Evolutionary conservation across 2,113 vertebrate genomes (phyloP), one percentile per base, ranked within the genome.

Genomic region (Carassius auratus): DNA sequence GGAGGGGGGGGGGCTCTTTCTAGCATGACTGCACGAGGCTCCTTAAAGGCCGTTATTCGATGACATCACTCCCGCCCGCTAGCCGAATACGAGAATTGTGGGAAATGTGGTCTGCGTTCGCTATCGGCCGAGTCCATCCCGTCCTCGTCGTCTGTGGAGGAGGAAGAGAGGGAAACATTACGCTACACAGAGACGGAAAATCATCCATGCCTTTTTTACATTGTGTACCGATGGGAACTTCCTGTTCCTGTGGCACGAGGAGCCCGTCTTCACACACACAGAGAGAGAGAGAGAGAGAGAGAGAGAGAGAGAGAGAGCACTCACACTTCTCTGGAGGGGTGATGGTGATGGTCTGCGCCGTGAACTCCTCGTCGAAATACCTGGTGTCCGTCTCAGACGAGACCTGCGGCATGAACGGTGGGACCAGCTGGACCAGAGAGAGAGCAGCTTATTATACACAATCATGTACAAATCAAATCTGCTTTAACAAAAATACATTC

Each of bases 11-110:
- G 62, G 26, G 89, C 92, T 93, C 92, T 91, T 90, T 90, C 92
- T 94, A 95, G 91, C 92, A 94, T 94, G 93, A 93, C 94, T 95
- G 94, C 93, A 92, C 90, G 89, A 92, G 93, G 93, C 93, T 93
- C 94, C 94, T 91, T 91, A 90, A 90, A 93, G 90, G 68, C 86
- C 77, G 36, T 86, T 66, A 73, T 3, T 81, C 48, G 23, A 52
- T 30, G 86, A 78, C 55, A 90, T 95, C 93, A 99, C 94, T 98
- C 97, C 85, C 97, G 96, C 90, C 97, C 97, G 66, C 97, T 99
- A 90, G 97, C 97, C 5, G 97, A 99, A 93, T 99, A 98, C 86
- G 97, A 99, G 92, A 99, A 99, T 86, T 99, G 97, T 83, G 97
- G 97, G 93, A 98, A 99, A 91, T 98, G 97, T 8, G 97, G 97